phyloP scores from a whole-genome alignment of 2,888 invertebrate genomes.

The Pseudanteris insignis region DNA sequence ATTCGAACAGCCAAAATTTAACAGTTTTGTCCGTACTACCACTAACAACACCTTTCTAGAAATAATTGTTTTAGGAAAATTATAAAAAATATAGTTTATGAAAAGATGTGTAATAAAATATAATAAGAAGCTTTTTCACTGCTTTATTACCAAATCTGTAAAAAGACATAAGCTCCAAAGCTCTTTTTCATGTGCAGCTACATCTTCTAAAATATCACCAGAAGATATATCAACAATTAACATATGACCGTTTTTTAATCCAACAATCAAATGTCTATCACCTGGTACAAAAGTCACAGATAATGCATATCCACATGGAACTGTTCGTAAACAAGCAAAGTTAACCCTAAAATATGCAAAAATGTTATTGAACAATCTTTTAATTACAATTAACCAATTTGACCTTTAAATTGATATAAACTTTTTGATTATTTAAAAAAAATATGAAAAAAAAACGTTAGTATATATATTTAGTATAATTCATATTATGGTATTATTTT shows the following conservation, averaged over 20 bases:
- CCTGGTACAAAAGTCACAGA: slow-evolving; percentile 85
- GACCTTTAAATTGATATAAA: no score
- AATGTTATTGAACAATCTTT: no score
- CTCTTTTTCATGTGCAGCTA: slow-evolving; percentile 84
- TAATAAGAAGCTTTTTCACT: slow-evolving; percentile 5
- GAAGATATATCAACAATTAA: slow-evolving; percentile 86
- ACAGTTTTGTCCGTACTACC: slow-evolving; percentile 91
- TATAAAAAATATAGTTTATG: slow-evolving; percentile 5
- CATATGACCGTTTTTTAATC: slow-evolving; percentile 84
- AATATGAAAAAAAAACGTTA: no score
- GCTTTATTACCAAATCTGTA: slow-evolving; percentile 81
- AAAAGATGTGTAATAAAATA: no score
- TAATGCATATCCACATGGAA: slow-evolving; percentile 75
- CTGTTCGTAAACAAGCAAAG: slow-evolving; percentile 72
- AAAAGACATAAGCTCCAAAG: slow-evolving; percentile 81
- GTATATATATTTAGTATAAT: no score
- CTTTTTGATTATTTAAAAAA: no score
- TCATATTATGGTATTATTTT: no score
- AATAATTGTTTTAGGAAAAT: no score
- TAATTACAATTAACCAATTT: no score
- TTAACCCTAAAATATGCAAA: slow-evolving; percentile 67
- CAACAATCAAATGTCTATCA: slow-evolving; percentile 89
- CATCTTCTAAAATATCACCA: slow-evolving; percentile 81
- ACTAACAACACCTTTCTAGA: slow-evolving; percentile 80
- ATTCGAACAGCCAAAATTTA: slow-evolving; percentile 94